Evolutionary conservation across 2,797 vertebrate species (phyloP), one percentile per base, ranked within the genome.

Genomic region (Microhierax caerulescens): DNA sequence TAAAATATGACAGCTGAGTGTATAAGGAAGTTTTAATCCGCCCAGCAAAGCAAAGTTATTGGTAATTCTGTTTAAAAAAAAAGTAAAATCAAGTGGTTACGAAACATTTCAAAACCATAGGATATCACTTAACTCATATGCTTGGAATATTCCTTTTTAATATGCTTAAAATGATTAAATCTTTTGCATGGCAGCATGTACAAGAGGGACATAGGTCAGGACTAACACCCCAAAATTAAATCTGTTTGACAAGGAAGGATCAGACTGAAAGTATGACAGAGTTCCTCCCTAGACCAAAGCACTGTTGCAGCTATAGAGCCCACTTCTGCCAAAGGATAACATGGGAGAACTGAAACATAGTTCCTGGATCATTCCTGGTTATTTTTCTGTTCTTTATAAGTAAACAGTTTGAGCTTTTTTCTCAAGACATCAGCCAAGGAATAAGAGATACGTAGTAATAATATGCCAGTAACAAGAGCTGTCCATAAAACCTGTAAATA

Each of bases 401-500:
- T 7, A 47, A 88, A 72, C 0, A 37, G 18, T 14, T 41, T 4
- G 17, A 94, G 47, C 2, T 43, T 80, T 75, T 85, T 47, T 36
- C 60, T 59, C 10, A n/a, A 63, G n/a, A 32, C 30, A 39, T 41
- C 39, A 41, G 77, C 19, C 12, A 81, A 84, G 34, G 50, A 81
- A 16, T 39, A 47, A 77, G n/a, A 68, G 56, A 67, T 4, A 57
- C 0, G 1, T 17, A 41, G 8, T 0, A 23, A 15, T 10, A 39
- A 48, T 2, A 3, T 11, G 3, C 13, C 75, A 80, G 28, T 11
- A 68, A 25, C 17, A 54, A 73, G 5, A 64, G 23, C 61, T 90
- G 43, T 11, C 75, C 11, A 43, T 41, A 70, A 77, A 57, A 30
- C 12, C 56, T 47, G 20, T 24, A 22, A 72, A 39, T 0, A 74